phyloP scores from a whole-genome alignment of 2,797 vertebrate species.

The Hydrolagus colliei region DNA sequence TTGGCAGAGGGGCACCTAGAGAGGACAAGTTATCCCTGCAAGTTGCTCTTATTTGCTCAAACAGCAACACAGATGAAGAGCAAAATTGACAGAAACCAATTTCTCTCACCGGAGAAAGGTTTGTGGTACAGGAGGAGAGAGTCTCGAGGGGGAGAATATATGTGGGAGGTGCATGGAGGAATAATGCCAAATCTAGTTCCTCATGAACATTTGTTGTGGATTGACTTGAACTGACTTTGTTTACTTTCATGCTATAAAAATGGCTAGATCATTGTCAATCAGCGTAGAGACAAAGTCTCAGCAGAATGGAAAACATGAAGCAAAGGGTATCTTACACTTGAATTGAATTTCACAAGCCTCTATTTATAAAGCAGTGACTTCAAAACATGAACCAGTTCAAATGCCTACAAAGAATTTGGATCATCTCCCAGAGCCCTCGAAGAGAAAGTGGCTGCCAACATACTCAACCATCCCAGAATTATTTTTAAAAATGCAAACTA shows the following conservation, averaged over 20 bases:
- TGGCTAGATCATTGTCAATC: background rate
- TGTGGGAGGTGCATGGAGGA: no score
- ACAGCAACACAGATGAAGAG: background rate
- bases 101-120: no score
- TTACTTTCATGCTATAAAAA: background rate
- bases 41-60: background rate
- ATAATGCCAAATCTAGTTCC: no score
- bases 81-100: background rate
- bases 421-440: background rate
- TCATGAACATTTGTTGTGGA: no score
- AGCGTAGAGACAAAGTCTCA: background rate
- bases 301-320: slow-evolving; percentile 33
- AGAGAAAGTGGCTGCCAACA: slow-evolving; percentile 21
- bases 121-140: no score
- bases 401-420: slow-evolving; percentile 34
- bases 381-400: background rate
- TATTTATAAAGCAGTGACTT: slow-evolving; percentile 29
- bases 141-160: no score
- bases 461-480: background rate
- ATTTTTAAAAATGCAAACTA: no score
- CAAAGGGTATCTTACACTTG: slow-evolving; percentile 19
- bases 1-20: no score
- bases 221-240: no score
- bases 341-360: slow-evolving; percentile 35
- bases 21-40: background rate